These are phyloP conservation scores for Ciona savignyi DNA, from an alignment of 23 tunicate genomes.

Conservation along the genomic window DNA sequence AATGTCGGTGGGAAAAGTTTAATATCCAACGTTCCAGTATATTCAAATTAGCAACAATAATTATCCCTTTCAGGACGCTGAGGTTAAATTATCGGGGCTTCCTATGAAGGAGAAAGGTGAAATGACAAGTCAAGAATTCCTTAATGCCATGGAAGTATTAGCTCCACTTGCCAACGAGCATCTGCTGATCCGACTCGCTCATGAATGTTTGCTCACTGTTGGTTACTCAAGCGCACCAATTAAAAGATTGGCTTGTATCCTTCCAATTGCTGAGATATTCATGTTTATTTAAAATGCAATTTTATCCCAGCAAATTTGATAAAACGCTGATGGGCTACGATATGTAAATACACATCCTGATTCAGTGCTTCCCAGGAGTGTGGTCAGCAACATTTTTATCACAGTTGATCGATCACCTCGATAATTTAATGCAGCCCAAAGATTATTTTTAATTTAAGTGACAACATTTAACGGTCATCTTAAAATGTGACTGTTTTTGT, in stretches of 20 bases:
- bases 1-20: not conserved
- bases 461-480: no score
- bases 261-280: no score
- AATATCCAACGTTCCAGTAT: not conserved
- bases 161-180: conserved; percentile 68
- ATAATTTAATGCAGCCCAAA: no score
- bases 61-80: conserved; percentile 50
- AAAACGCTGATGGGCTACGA: no score
- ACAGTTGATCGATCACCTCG: no score
- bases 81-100: conserved; percentile 31
- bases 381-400: no score
- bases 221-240: conserved; percentile 30
- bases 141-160: conserved; percentile 50
- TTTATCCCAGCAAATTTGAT: no score
- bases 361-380: no score
- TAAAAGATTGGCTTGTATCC: conserved; percentile 35
- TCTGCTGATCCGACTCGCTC: conserved; percentile 25
- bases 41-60: not conserved
- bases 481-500: no score
- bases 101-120: conserved; percentile 34
- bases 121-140: conserved; percentile 60
- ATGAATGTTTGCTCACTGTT: conserved; percentile 49
- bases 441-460: no score
- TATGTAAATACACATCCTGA: no score
- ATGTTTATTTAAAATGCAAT: no score